These are phyloP conservation scores for Amblyjoppa fuscipennis DNA, from an alignment of 2,888 invertebrate species.

Conservation along the genomic window DNA sequence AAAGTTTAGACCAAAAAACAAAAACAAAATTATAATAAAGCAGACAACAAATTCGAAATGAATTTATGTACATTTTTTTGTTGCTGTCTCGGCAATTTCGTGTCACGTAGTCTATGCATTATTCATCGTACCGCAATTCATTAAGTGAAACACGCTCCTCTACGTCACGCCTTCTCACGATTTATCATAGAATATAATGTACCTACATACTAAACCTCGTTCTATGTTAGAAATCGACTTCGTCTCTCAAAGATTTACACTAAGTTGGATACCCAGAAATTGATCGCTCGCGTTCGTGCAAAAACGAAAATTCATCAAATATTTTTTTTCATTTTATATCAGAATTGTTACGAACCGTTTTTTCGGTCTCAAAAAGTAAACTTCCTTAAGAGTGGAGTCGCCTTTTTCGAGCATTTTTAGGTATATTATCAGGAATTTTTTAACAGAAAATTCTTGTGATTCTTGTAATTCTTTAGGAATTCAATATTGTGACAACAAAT, in stretches of 20 bases:
- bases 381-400: background rate
- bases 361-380: background rate
- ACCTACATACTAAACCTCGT: conserved; percentile 17
- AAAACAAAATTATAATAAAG: conserved; percentile 25
- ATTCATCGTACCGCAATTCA: background rate
- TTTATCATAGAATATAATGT: conserved; percentile 32
- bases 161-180: conserved; percentile 16
- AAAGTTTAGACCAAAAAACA: conserved; percentile 19
- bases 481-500: too few relatives aligned
- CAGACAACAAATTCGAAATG: conserved; percentile 17
- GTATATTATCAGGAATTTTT: too few relatives aligned
- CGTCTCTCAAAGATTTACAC: conserved; percentile 35
- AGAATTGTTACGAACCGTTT: background rate
- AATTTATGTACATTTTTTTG: conserved; percentile 51
- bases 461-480: too few relatives aligned
- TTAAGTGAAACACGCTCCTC: conserved; percentile 4
- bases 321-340: background rate
- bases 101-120: conserved; percentile 21
- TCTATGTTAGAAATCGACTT: conserved; percentile 28
- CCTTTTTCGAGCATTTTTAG: too few relatives aligned
- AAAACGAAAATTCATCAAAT: conserved; percentile 5
- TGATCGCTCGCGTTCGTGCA: conserved; percentile 20
- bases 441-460: too few relatives aligned
- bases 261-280: conserved; percentile 17
- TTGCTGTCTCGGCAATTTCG: conserved; percentile 16